Conservation (phyloP, 2,113 vertebrate genomes). For the Mastomys natalensis region DNA sequence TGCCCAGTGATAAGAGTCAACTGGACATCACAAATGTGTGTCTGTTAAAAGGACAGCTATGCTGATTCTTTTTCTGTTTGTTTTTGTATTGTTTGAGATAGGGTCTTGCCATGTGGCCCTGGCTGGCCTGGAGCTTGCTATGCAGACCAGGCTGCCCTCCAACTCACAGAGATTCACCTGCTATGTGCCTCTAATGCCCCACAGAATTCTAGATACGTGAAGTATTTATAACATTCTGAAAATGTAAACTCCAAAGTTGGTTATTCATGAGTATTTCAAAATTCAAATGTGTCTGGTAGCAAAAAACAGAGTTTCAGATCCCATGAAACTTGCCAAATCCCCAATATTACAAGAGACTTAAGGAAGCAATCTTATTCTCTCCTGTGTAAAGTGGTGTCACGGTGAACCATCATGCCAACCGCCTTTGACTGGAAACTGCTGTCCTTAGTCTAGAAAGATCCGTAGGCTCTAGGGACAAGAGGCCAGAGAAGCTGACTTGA, state of each 20-base stretch:
- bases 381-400: not conserved
- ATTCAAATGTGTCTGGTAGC: not conserved
- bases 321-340: not conserved
- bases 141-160: not conserved
- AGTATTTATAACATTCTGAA: not conserved
- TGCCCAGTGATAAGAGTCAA: not conserved
- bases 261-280: not conserved
- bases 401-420: too few relatives aligned
- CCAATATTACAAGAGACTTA: not conserved
- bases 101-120: too few relatives aligned
- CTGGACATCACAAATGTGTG: not conserved
- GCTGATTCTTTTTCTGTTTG: too few relatives aligned
- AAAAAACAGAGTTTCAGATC: not conserved
- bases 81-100: not conserved
- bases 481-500: too few relatives aligned
- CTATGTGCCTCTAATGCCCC: not conserved
- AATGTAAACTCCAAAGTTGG: not conserved
- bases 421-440: not conserved
- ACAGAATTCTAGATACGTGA: not conserved
- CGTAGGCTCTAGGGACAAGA: not conserved
- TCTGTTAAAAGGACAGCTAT: not conserved
- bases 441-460: too few relatives aligned
- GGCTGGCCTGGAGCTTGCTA: not conserved
- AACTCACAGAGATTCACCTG: not conserved
- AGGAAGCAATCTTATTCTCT: not conserved